Base-by-base conservation (phyloP, 2,113 vertebrate genomes). In the Protobothrops mucrosquamatus region DNA sequence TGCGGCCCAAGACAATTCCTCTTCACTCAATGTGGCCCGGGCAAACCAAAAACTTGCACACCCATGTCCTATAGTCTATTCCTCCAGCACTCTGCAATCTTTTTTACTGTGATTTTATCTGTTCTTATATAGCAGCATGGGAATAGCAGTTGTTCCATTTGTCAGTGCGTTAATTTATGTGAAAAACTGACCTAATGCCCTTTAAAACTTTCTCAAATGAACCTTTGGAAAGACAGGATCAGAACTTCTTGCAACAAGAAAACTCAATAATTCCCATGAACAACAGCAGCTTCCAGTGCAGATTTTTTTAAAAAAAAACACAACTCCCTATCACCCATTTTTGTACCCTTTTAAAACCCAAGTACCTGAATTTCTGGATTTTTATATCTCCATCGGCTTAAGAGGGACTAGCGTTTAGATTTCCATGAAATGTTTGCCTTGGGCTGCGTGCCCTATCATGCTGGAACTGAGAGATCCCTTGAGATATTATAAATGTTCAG, bases 401-500 rank as follows among this genome's bases (percentile, higher is more conserved):
- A 96, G 96, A 97, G 91, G 64, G 94, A 96, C 95, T 26, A 64
- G 92, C 91, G 95, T 90, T 20, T 92, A 88, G 95, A 95, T 94
- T 97, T 89, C 96, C 94, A 91, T 96, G 94, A 93, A 95, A 95
- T 95, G 95, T 6, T 91, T 94, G 92, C 91, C 95, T 87, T 6
- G 90, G 90, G 51, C 93, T 97, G 95, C 98, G 52, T 97, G 98
- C 95, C 94, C 88, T 92, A 92, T 98, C 98, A 95, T 96, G 98
- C 96, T 96, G 97, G 94, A 97, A 95, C 59, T 0, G 26, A 88
- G 94, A 97, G 95, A 92, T 97, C 93, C 94, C 97, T 97, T 97
- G 92, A 94, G 95, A 96, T 95, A 96, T 94, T 95, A 94, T 95
- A 95, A 96, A 96, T 96, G 81, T 96, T 97, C 98, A 98, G 98